These are phyloP conservation scores for Virgularia gustaviana DNA, from an alignment of 92 coral and sea anemone genomes.

Conservation along the genomic window DNA sequence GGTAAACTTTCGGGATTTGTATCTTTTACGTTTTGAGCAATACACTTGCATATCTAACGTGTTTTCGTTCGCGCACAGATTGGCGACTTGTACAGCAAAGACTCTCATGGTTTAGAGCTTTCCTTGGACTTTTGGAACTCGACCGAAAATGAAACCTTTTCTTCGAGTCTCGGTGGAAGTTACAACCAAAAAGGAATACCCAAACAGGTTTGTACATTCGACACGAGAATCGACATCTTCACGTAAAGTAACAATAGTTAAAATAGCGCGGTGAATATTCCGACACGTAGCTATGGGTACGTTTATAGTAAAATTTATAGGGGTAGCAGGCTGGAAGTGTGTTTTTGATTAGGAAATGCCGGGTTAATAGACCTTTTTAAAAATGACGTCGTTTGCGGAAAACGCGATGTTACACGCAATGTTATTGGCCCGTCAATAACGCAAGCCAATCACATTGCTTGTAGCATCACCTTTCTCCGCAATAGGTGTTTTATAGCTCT, in stretches of 20 bases:
- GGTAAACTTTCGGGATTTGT: not conserved
- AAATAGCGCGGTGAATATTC: too few species aligned
- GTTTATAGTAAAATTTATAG: too few species aligned
- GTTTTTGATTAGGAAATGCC: too few species aligned
- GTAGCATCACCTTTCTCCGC: too few species aligned
- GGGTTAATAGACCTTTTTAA: too few species aligned
- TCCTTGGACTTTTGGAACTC: conserved; percentile 90
- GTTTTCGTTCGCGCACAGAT: conserved; percentile 55
- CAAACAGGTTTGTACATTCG: conserved; percentile 58
- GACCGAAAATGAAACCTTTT: conserved; percentile 61
- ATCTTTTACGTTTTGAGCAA: not conserved
- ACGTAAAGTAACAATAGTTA: not conserved
- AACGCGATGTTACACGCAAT: too few species aligned
- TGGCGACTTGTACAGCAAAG: conserved; percentile 77
- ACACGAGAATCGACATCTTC: not conserved
- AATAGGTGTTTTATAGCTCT: too few species aligned
- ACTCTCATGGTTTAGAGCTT: conserved; percentile 74
- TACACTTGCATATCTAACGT: not conserved
- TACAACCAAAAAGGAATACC: conserved; percentile 67
- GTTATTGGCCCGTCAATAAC: too few species aligned
- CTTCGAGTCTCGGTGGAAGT: conserved; percentile 49
- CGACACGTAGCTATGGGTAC: too few species aligned
- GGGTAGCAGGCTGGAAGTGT: too few species aligned
- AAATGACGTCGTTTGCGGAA: too few species aligned
- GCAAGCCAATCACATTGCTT: too few species aligned